phyloP scores from a whole-genome alignment of 2,113 vertebrate genomes.

The Dolichotis patagonum region DNA sequence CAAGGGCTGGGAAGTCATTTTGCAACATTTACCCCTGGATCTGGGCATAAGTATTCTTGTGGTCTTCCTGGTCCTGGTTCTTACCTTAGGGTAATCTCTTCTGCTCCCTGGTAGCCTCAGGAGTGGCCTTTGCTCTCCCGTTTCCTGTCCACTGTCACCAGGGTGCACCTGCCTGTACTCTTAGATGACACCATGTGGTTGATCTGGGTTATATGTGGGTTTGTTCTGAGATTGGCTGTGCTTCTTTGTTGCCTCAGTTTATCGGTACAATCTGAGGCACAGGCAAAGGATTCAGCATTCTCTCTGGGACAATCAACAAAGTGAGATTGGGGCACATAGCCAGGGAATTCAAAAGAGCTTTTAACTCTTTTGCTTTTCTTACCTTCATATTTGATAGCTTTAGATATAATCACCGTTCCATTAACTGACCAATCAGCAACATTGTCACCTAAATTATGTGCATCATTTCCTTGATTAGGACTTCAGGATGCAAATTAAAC shows the following conservation, averaged over 20 bases:
- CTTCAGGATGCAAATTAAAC: constrained; percentile 47
- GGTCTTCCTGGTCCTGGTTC: neutral
- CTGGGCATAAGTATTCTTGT: neutral
- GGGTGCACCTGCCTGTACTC: neutral
- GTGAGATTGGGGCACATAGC: neutral
- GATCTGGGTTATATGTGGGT: neutral
- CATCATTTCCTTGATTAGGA: neutral
- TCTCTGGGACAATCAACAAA: neutral
- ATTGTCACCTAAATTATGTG: neutral
- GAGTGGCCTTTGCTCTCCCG: neutral
- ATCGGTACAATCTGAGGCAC: neutral
- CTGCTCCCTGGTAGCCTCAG: neutral
- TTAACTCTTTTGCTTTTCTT: neutral
- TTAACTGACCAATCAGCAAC: neutral
- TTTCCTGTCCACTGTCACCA: neutral
- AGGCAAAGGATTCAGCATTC: neutral
- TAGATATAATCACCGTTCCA: neutral
- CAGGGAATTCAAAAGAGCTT: neutral
- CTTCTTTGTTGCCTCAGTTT: neutral
- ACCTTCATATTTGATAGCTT: neutral
- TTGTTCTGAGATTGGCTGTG: neutral
- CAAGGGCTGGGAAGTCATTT: neutral
- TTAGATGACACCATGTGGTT: neutral
- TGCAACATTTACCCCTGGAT: neutral
- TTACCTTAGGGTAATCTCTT: neutral